phyloP scores from a whole-genome alignment of 2,797 vertebrate genomes.

The Danio tinwini region DNA sequence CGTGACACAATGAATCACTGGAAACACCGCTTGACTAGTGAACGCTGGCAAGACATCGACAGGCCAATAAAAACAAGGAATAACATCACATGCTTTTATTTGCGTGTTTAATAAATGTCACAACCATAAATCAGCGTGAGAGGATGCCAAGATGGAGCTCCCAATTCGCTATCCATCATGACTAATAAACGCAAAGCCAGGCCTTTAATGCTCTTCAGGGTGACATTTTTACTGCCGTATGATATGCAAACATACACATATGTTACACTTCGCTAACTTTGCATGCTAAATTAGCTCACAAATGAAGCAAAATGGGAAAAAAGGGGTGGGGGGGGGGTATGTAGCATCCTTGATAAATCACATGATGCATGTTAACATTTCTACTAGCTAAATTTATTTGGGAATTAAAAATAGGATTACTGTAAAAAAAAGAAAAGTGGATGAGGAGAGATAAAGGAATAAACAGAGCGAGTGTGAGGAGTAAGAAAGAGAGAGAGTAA shows the following conservation, averaged over 20 bases:
- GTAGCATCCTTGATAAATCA: not conserved
- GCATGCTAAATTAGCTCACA: not conserved
- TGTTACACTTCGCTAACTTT: not conserved
- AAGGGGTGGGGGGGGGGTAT: too few species aligned
- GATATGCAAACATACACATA: not conserved
- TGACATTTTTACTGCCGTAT: not conserved
- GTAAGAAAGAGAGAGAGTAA: not conserved
- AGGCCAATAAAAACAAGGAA: not conserved
- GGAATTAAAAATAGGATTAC: not conserved
- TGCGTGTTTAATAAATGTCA: constrained; percentile 2
- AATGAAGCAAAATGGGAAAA: not conserved
- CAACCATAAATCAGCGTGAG: constrained; percentile 12
- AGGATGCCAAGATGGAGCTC: not conserved
- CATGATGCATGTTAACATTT: not conserved
- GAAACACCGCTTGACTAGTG: constrained; percentile 2
- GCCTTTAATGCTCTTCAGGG: not conserved
- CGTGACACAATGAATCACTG: constrained; percentile 20
- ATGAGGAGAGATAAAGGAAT: not conserved
- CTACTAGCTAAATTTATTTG: not conserved
- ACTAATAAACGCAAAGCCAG: not conserved
- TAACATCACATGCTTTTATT: not conserved
- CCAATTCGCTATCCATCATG: not conserved
- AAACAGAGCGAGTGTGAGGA: not conserved
- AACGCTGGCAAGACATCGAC: not conserved
- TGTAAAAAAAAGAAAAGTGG: not conserved